Evolutionary conservation across 1,140 invertebrate species (phyloP).

Genomic region (Macrobrachium nipponense): DNA sequence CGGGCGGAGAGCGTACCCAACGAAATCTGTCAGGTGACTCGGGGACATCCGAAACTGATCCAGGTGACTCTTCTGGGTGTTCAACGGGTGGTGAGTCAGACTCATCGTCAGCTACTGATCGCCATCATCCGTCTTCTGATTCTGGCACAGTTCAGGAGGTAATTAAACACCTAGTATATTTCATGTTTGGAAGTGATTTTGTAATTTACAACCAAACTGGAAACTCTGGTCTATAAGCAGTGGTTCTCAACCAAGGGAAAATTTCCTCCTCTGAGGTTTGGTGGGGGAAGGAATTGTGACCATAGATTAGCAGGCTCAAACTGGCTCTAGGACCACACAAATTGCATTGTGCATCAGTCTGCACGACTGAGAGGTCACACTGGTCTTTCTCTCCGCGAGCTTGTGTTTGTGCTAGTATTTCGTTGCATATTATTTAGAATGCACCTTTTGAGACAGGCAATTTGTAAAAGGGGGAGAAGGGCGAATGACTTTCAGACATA

Average conservation of each 20-base stretch:
- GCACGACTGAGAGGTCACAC: too few species aligned
- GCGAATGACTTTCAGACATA: too few species aligned
- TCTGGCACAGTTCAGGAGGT: slow-evolving; percentile 53
- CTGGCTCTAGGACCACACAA: too few species aligned
- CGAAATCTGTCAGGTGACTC: slow-evolving; percentile 50
- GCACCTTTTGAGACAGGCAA: too few species aligned
- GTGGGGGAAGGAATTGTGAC: too few species aligned
- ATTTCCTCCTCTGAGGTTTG: too few species aligned
- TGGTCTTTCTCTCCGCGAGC: too few species aligned
- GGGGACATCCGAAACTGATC: slow-evolving; percentile 46
- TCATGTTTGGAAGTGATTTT: background rate
- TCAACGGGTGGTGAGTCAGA: slow-evolving; percentile 48
- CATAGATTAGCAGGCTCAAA: too few species aligned
- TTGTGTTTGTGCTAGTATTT: too few species aligned
- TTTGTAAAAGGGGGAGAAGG: too few species aligned
- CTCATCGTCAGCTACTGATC: slow-evolving; percentile 43
- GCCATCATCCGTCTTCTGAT: slow-evolving; percentile 36
- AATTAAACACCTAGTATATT: background rate
- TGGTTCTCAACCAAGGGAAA: background rate
- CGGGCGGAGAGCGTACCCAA: slow-evolving; percentile 23
- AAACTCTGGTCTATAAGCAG: background rate
- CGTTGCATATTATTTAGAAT: too few species aligned
- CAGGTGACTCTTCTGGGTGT: slow-evolving; percentile 42
- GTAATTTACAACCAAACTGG: background rate
- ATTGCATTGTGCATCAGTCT: too few species aligned